These are phyloP conservation scores for Mactromeris polynyma DNA, from an alignment of 2,888 invertebrate genomes.

Conservation along the genomic window DNA sequence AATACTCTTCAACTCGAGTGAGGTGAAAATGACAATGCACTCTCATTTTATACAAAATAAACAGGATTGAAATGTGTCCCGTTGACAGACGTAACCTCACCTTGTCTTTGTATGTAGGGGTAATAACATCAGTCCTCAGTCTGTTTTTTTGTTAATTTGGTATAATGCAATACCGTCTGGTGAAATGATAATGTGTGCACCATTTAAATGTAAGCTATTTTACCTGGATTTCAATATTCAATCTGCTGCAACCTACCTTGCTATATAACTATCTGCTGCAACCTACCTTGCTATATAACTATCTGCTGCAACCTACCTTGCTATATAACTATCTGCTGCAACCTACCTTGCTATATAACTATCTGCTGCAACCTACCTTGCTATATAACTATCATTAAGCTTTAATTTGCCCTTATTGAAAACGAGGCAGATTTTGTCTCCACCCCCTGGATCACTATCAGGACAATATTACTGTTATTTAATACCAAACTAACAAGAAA, in stretches of 20 bases:
- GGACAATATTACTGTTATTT: conserved; percentile 15
- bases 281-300: neutral
- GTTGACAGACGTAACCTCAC: neutral
- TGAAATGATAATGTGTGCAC: neutral
- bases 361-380: neutral
- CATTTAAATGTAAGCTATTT: neutral
- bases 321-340: neutral
- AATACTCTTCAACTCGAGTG: neutral
- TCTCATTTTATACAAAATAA: neutral
- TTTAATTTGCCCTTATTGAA: conserved; percentile 24
- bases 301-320: no score
- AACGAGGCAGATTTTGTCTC: neutral
- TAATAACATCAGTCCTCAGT: neutral
- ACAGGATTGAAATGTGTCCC: neutral
- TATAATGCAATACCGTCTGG: neutral
- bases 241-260: neutral
- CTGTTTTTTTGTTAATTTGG: neutral
- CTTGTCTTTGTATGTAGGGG: neutral
- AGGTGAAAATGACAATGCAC: conserved; percentile 13
- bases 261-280: neutral
- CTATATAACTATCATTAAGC: neutral
- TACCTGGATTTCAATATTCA: neutral
- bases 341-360: no score
- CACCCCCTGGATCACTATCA: neutral
- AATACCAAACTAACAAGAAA: conserved; percentile 24